These are phyloP conservation scores for Aphodius granarius DNA, from an alignment of 2,888 invertebrate genomes.

Conservation along the genomic window DNA sequence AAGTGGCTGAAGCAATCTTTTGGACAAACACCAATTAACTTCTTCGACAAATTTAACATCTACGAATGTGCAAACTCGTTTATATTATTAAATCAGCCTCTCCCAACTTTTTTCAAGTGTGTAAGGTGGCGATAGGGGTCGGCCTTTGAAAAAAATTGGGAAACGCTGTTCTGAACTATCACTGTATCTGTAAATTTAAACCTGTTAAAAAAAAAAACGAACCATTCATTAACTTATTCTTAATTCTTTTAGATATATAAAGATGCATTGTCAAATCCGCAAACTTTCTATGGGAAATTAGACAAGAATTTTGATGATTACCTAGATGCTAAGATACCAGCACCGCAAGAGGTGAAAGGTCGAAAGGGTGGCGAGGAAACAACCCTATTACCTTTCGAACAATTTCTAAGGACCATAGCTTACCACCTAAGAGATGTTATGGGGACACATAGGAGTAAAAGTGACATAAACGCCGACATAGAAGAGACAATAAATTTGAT, in stretches of 20 bases:
- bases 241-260: conserved; percentile 35
- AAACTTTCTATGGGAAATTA: conserved; percentile 36
- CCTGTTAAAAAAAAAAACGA: background rate
- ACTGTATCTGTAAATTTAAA: too few species aligned
- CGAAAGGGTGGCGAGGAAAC: background rate
- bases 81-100: too few species aligned
- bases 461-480: conserved; percentile 27
- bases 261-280: conserved; percentile 32
- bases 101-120: too few species aligned
- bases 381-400: conserved; percentile 26
- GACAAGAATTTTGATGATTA: conserved; percentile 37
- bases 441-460: conserved; percentile 26
- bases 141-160: background rate
- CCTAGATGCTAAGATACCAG: background rate
- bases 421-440: conserved; percentile 24
- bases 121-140: background rate
- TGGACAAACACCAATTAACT: background rate
- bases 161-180: background rate
- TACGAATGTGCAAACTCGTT: too few species aligned
- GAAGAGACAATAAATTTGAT: conserved; percentile 36
- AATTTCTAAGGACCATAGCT: conserved; percentile 32
- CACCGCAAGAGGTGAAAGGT: background rate
- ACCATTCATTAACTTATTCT: background rate
- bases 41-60: too few species aligned
- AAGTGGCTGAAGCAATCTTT: too few species aligned